These are phyloP conservation scores for Condylura cristata DNA, from an alignment of 2,113 vertebrate species.

Conservation along the genomic window DNA sequence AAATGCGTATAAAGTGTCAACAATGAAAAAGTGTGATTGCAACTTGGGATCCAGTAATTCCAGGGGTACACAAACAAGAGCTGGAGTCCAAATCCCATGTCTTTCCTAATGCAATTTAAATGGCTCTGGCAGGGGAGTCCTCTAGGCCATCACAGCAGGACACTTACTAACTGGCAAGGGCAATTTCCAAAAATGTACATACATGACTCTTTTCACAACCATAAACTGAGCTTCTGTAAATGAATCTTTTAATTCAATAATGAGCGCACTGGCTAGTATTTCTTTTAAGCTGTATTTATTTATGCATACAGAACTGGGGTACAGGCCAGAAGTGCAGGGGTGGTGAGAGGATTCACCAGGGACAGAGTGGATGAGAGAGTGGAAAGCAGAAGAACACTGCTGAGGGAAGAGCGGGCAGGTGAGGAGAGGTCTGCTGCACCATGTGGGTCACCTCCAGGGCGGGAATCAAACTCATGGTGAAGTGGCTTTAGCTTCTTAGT, in stretches of 20 bases:
- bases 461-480: too few species aligned
- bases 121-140: background rate
- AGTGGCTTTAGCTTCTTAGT: too few species aligned
- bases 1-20: background rate
- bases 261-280: too few species aligned
- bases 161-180: background rate
- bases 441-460: too few species aligned
- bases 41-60: background rate
- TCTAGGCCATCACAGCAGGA: background rate
- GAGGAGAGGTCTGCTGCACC: too few species aligned
- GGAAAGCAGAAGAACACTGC: too few species aligned
- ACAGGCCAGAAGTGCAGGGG: too few species aligned
- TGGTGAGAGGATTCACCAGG: too few species aligned
- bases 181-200: background rate
- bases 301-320: too few species aligned
- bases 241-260: background rate
- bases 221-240: background rate
- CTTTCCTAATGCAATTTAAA: background rate
- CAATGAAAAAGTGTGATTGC: background rate
- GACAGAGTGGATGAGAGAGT: too few species aligned
- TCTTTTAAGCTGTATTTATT: too few species aligned
- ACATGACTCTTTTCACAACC: background rate
- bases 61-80: background rate
- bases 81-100: background rate
- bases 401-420: too few species aligned